Evolutionary conservation across 2,888 invertebrate species (phyloP).

Genomic region (Erebia palarica): DNA sequence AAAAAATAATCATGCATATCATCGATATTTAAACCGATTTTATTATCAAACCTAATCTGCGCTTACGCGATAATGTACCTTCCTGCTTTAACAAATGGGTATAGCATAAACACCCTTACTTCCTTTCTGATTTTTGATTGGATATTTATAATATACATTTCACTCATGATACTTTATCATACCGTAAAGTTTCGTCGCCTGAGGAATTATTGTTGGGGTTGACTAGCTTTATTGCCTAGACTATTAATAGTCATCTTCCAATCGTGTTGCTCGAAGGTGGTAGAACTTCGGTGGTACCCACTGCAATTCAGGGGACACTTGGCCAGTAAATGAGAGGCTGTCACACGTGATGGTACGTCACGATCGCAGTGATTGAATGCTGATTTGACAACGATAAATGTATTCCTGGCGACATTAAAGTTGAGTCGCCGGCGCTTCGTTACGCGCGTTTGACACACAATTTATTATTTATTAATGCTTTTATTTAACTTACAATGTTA

Average conservation of each 20-base stretch:
- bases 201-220: too few species aligned
- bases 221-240: too few species aligned
- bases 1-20: too few species aligned
- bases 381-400: conserved; percentile 43
- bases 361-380: conserved; percentile 41
- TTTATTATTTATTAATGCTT: conserved; percentile 24
- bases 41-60: too few species aligned
- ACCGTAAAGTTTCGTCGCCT: too few species aligned
- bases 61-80: too few species aligned
- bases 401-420: conserved; percentile 39
- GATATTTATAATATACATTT: too few species aligned
- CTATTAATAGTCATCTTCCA: not conserved
- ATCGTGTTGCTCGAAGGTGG: conserved; percentile 2
- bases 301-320: conserved; percentile 22
- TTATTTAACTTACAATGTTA: conserved; percentile 17
- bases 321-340: conserved; percentile 42
- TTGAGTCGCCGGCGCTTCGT: conserved; percentile 30
- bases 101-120: too few species aligned
- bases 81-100: too few species aligned
- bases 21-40: too few species aligned
- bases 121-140: too few species aligned
- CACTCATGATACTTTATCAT: too few species aligned
- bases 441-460: conserved; percentile 28
- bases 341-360: conserved; percentile 47
- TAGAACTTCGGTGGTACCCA: not conserved